Evolutionary conservation across 2,888 invertebrate species (phyloP).

Genomic region (Isotomurus palustris): DNA sequence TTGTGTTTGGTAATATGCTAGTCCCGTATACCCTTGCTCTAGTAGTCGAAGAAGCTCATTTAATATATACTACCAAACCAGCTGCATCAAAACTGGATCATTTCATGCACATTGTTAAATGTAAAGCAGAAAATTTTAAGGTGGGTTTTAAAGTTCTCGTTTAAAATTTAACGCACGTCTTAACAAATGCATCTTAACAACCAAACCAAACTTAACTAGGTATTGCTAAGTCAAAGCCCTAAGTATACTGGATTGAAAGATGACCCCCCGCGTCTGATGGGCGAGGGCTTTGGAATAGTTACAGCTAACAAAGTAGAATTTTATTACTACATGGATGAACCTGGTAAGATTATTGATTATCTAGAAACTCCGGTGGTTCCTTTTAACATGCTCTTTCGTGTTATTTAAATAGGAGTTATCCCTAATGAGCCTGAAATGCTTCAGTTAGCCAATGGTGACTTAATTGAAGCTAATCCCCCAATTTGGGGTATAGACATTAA

Average conservation of each 20-base stretch:
- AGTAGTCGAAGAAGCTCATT: constrained; percentile 88
- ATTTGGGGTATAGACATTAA: constrained; percentile 95
- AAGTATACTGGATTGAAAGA: constrained; percentile 89
- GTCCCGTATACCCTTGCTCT: constrained; percentile 89
- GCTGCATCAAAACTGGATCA: constrained; percentile 88
- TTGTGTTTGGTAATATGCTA: constrained; percentile 91
- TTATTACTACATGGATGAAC: constrained; percentile 96
- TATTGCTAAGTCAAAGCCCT: constrained; percentile 91
- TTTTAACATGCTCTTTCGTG: background rate
- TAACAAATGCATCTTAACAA: too few species aligned
- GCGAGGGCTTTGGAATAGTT: constrained; percentile 95
- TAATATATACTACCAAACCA: constrained; percentile 91
- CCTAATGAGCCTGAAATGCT: constrained; percentile 87
- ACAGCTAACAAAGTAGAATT: constrained; percentile 91
- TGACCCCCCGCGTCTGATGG: constrained; percentile 95
- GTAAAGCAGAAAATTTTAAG: constrained; percentile 89
- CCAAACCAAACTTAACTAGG: too few species aligned
- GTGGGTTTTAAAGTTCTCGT: constrained; percentile 46
- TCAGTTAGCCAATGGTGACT: constrained; percentile 85
- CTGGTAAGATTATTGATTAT: constrained; percentile 57
- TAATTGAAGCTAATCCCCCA: constrained; percentile 86
- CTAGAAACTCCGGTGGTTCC: constrained; percentile 1
- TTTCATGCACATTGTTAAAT: constrained; percentile 93
- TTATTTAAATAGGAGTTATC: constrained; percentile 59
- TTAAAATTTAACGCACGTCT: too few species aligned